Evolutionary conservation across 2,888 invertebrate species (phyloP).

Genomic region (Laothoe populi): DNA sequence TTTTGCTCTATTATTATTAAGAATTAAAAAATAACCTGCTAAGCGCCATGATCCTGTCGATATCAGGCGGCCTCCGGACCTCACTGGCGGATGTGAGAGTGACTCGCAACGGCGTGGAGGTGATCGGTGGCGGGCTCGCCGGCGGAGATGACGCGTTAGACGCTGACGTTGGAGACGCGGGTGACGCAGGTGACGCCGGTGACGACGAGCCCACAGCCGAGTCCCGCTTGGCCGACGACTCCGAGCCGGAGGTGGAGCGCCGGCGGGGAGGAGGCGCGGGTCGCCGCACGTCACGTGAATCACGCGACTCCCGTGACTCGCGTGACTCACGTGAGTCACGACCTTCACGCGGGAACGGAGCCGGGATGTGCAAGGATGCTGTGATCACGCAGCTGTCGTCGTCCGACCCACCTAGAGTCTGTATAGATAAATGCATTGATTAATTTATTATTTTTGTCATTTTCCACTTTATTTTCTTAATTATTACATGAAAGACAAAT

Average conservation of each 20-base stretch:
- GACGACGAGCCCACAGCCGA: slow-evolving; percentile 87
- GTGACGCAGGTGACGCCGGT: too few species aligned
- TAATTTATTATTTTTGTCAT: too few species aligned
- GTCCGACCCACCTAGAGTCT: slow-evolving; percentile 86
- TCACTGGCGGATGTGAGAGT: slow-evolving; percentile 87
- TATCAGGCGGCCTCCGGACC: slow-evolving; percentile 72
- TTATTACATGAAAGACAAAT: too few species aligned
- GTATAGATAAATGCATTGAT: slow-evolving; percentile 25
- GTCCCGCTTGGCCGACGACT: slow-evolving; percentile 73
- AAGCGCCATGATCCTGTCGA: slow-evolving; percentile 66
- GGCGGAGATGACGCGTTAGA: slow-evolving; percentile 78
- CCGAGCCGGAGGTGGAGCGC: slow-evolving; percentile 71
- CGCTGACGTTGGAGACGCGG: slow-evolving; percentile 58
- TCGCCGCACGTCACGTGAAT: background rate
- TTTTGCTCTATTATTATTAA: background rate
- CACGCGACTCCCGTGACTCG: slow-evolving; percentile 1
- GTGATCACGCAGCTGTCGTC: slow-evolving; percentile 88
- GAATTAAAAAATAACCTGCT: slow-evolving; percentile 52
- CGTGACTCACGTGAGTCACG: slow-evolving; percentile 62
- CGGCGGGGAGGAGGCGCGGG: slow-evolving; percentile 62
- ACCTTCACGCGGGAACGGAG: slow-evolving; percentile 58
- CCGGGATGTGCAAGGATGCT: slow-evolving; percentile 92
- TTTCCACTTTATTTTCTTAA: too few species aligned
- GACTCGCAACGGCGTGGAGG: slow-evolving; percentile 68
- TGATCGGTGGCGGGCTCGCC: slow-evolving; percentile 49